Evolutionary conservation across 2,797 vertebrate species (phyloP), one percentile per base, ranked within the genome.

Genomic region (Cynopterus sphinx): DNA sequence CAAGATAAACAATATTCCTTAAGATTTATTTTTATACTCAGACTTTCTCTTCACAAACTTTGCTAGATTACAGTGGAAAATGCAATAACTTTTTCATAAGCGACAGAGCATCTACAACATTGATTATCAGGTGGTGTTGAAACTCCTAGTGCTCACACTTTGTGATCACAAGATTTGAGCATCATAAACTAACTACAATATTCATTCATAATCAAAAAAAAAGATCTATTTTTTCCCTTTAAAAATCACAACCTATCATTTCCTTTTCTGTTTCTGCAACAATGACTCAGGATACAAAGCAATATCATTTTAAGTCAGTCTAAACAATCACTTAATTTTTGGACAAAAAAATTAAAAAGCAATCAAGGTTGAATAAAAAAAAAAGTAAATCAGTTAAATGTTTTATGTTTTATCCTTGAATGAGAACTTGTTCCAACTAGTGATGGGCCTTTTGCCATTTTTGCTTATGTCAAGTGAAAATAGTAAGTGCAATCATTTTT

Each of bases 41-140:
- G 61, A 51, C 39, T 90, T 92, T 84, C 84, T 68, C 39, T 82
- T 94, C 39, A 88, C 31, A 95, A 11, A 70, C 55, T 84, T 96
- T 93, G 36, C 43, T 77, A 96, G 91, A 94, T 96, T 92, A 85
- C 43, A 86, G 17, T 88, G 10, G 36, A 77, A 93, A 96, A 78
- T n/a, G 63, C 46, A 24, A 73, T 89, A 83, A 90, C 24, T 95
- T 94, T 95, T 91, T 92, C 73, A 94, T 75, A 94, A 96, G 85
- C 81, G 77, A 90, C 84, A 96, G 92, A 65, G 67, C 0, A 1
- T 87, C 83, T 94, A 49, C 26, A 82, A 61, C 87, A 86, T 78
- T 97, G 95, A 93, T 97, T 96, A 96, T 94, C 63, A 88, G 95
- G 92, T 85, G 75, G 10, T 92, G 96, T 31, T 95, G 86, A 96